phyloP scores from a whole-genome alignment of 2,113 vertebrate species.

The Gavia stellata region DNA sequence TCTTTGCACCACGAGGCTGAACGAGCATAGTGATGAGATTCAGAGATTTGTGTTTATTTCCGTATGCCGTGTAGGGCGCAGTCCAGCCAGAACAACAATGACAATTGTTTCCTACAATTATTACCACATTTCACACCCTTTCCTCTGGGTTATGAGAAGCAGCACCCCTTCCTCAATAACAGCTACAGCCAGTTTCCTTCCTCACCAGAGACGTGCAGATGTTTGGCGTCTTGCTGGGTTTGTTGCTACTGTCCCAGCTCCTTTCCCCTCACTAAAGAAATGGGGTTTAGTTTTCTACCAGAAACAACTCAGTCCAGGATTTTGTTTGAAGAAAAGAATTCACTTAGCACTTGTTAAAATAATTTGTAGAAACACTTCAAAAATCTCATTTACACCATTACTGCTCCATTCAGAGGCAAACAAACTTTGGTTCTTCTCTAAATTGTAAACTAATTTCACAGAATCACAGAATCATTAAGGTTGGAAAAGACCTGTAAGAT shows the following conservation, averaged over 20 bases:
- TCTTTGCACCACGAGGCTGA: background rate
- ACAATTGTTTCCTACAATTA: slow-evolving; percentile 62
- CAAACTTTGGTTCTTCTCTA: background rate
- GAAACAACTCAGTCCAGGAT: background rate
- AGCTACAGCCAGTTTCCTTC: slow-evolving; percentile 20
- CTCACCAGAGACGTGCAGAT: background rate
- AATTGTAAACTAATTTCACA: no score
- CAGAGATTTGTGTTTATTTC: background rate
- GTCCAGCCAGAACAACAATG: background rate
- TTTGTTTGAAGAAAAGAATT: background rate
- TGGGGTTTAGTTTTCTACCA: background rate
- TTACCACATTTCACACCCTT: slow-evolving; percentile 58
- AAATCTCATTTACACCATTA: background rate
- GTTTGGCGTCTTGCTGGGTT: background rate
- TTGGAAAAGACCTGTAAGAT: no score
- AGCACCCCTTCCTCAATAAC: background rate
- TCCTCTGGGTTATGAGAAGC: slow-evolving; percentile 58
- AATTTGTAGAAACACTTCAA: background rate
- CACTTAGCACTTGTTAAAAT: background rate
- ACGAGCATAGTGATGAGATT: background rate
- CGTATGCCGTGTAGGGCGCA: fast-evolving
- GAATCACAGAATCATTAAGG: no score
- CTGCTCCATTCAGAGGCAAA: background rate
- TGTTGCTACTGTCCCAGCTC: background rate
- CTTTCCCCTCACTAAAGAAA: background rate